Evolutionary conservation across 2,797 vertebrate species (phyloP), one percentile per base, ranked within the genome.

Genomic region (Neosalanx taihuensis): DNA sequence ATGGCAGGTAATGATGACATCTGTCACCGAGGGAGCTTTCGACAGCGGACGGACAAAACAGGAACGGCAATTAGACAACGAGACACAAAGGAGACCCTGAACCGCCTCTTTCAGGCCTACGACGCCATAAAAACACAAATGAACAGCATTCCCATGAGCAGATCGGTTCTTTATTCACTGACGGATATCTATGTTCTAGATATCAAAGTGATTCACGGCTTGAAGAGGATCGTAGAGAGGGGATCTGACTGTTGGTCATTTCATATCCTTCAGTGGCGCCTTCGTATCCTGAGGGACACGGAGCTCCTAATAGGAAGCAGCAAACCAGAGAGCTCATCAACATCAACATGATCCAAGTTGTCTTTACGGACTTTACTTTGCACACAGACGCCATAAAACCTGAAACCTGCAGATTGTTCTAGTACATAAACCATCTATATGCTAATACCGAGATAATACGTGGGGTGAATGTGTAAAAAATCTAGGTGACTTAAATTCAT

Each of bases 401-500:
- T 61, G n/a, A 72, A 70, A 63, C 29, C 51, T 46, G 69, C 71
- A 18, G 7, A 64, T 69, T 49, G 57, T 71, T 72, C 56, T 64
- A 37, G 71, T 77, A 85, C 74, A 76, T 81, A 73, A 59, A 70
- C 77, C 49, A 81, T 86, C 84, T 86, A 83, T 83, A 86, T 85
- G 80, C 78, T 89, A 84, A 87, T 89, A 73, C 59, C 77, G 5
- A 63, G 49, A 73, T 30, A 68, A 12, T 41, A 13, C 57, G 51
- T 33, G 57, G 6, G 9, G 49, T 64, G 62, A 70, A 77, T 81
- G 68, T 82, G 10, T 71, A n/a, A 69, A 57, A 76, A 82, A 41
- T 12, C 41, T 3, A 1, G 0, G 13, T 0, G 41, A 37, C 35
- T 2, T 70, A 0, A 68, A 76, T 78, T 73, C 2, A 35, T 78